Conservation (phyloP, 2,888 invertebrate genomes). For the Drosophila subsilvestris region DNA sequence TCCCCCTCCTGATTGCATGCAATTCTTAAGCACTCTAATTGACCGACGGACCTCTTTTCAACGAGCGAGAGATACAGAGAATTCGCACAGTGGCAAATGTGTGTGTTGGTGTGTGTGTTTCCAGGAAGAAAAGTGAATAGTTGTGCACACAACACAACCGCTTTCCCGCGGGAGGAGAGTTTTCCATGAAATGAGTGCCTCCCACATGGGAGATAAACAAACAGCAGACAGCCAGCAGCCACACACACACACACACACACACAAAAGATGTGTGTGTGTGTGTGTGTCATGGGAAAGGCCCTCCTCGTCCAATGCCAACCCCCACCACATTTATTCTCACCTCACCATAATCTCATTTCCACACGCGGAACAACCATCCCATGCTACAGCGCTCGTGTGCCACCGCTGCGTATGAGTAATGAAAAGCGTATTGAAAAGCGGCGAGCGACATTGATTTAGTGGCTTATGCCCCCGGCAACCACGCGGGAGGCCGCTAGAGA, state of each 20-base stretch:
- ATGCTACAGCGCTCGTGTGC: constrained; percentile 38
- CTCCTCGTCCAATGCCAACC: constrained; percentile 4
- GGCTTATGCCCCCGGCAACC: constrained; percentile 41
- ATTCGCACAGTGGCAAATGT: not conserved
- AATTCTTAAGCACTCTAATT: constrained; percentile 36
- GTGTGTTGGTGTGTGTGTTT: constrained; percentile 20
- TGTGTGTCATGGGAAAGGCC: constrained; percentile 63
- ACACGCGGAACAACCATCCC: constrained; percentile 37
- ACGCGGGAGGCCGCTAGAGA: constrained; percentile 35
- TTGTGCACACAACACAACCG: not conserved
- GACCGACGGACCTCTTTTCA: constrained; percentile 15
- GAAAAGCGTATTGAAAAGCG: constrained; percentile 66
- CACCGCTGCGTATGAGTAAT: constrained; percentile 72
- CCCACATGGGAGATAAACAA: constrained; percentile 17
- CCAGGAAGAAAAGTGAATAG: constrained; percentile 35
- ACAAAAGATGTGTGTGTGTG: constrained; percentile 35
- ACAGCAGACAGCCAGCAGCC: constrained; percentile 4
- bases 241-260: constrained; percentile 10
- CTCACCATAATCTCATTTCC: constrained; percentile 8
- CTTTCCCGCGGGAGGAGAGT: constrained; percentile 12
- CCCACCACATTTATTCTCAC: not conserved
- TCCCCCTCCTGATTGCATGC: constrained; percentile 35
- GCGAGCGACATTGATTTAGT: constrained; percentile 77
- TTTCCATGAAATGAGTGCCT: constrained; percentile 43
- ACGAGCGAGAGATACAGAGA: not conserved